Base-by-base conservation (phyloP, 2,113 vertebrate species). In the Apteryx mantelli region DNA sequence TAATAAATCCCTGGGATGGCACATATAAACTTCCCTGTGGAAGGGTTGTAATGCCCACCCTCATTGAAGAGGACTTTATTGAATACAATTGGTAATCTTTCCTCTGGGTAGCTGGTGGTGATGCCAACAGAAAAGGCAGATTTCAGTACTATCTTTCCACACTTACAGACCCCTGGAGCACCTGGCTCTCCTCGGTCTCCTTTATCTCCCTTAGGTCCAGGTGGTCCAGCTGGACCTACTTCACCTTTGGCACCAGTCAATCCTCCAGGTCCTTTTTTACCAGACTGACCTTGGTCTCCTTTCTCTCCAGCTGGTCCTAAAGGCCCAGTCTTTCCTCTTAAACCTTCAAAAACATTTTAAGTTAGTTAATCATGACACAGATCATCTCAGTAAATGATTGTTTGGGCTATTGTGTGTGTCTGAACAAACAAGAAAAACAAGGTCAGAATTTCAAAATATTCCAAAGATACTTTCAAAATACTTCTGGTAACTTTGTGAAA, bases 41-140 rank as follows among this genome's bases (percentile, higher is more conserved):
- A 97, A 2, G 99, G 98, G 95, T 99, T 99, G 96, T 99, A 99
- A 92, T 99, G 99, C 26, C 98, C 98, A 3, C 99, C 99, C 96
- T 99, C 99, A 3, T 99, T 98, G 92, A 99, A 99, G 46, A 99
- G 98, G 44, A 99, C 98, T 98, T 99, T 99, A 95, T 99, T 99
- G 97, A 99, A 99, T 89, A 99, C 95, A 44, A 99, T 99, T 22
- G 99, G 99, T 7, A 95, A 66, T 86, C 99, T 98, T 97, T 99
- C 99, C 71, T 98, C 93, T 7, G 99, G 99, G 97, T 99, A 99
- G 97, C 99, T 99, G 38, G 99, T 99, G 63, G 99, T 99, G 98
- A 99, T 99, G 86, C 99, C 99, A 38, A 98, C 99, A 34, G 99
- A 99, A 97, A 99, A 99, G 91, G 99, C 99, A 10, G 99, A 99